Evolutionary conservation across 2,888 invertebrate species (phyloP).

Genomic region (Scaptomyza flava): DNA sequence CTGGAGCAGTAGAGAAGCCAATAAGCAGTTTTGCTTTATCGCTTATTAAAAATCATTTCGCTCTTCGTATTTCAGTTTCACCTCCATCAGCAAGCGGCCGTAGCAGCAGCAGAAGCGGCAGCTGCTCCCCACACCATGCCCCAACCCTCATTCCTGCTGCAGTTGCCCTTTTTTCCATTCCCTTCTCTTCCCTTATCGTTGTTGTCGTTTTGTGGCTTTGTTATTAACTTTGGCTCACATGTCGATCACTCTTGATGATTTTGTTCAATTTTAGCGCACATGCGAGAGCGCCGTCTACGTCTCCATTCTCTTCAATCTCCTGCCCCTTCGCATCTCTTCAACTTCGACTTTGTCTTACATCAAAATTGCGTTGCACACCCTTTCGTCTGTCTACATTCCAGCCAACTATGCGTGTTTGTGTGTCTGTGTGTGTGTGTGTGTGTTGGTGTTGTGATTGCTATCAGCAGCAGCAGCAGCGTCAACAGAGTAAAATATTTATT

Average conservation of each 20-base stretch:
- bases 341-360: constrained; percentile 20
- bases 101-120: constrained; percentile 21
- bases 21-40: constrained; percentile 83
- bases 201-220: constrained; percentile 60
- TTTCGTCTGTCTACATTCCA: constrained; percentile 66
- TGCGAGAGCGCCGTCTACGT: constrained; percentile 75
- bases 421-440: constrained; percentile 29
- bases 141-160: constrained; percentile 12
- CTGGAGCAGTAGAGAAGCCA: constrained; percentile 58
- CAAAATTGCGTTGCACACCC: constrained; percentile 37
- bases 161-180: constrained; percentile 11
- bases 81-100: constrained; percentile 49
- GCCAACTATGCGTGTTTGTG: constrained; percentile 13
- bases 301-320: constrained; percentile 40
- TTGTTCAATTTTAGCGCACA: constrained; percentile 80
- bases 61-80: constrained; percentile 80
- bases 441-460: constrained; percentile 71
- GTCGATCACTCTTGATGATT: constrained; percentile 81
- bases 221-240: constrained; percentile 82
- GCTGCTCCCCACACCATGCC: constrained; percentile 11
- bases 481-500: constrained; percentile 76
- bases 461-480: constrained; percentile 39
- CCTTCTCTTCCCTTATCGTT: constrained; percentile 15
- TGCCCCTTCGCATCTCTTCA: constrained; percentile 2
- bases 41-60: constrained; percentile 83